phyloP scores from a whole-genome alignment of 2,797 vertebrate species.

The Lates japonicus region DNA sequence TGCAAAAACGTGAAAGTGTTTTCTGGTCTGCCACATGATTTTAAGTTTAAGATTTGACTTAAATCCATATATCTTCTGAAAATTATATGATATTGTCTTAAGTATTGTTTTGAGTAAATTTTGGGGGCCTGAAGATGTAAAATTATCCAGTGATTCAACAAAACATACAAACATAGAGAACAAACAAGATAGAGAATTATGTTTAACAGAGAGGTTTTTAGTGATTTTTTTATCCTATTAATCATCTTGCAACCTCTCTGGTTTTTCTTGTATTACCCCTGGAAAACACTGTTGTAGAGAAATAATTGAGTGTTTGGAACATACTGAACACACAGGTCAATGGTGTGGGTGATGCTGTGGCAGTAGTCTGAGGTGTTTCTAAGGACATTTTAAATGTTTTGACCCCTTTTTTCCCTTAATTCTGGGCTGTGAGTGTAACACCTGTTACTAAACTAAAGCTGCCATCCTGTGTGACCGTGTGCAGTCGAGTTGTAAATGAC shows the following conservation, averaged over 20 bases:
- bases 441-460: background rate
- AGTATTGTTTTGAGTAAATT: background rate
- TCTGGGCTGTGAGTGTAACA: background rate
- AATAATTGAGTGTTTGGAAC: background rate
- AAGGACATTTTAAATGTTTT: background rate
- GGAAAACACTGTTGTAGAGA: background rate
- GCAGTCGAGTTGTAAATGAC: background rate
- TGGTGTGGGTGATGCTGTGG: background rate
- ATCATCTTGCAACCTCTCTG: too few species aligned
- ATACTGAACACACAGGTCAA: background rate
- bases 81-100: background rate
- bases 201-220: too few species aligned
- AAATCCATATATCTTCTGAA: background rate
- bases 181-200: too few species aligned
- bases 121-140: background rate
- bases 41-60: background rate
- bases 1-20: background rate
- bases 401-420: background rate
- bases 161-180: background rate
- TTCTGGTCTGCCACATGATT: slow-evolving; percentile 2
- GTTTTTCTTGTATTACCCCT: too few species aligned
- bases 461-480: too few species aligned
- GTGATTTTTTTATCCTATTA: too few species aligned
- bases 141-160: background rate
- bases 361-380: background rate